Conservation (phyloP, 1,140 invertebrate genomes). For the Aplysia californica region DNA sequence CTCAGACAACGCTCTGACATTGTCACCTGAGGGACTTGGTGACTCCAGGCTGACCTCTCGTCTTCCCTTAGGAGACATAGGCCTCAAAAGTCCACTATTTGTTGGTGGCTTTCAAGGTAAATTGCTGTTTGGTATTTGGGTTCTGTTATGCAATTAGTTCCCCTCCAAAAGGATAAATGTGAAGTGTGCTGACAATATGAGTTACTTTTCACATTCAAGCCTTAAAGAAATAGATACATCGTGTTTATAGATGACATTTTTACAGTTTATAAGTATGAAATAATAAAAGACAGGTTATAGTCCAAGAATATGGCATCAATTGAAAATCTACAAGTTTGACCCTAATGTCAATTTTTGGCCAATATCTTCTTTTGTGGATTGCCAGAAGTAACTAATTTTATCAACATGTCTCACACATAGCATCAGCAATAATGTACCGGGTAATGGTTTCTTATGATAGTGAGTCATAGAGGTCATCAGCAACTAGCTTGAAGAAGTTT, state of each 20-base stretch:
- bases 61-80: conserved; percentile 30
- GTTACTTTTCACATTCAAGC: not conserved
- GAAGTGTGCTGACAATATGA: not conserved
- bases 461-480: no score
- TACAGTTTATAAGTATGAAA: not conserved
- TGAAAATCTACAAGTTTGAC: no score
- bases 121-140: not conserved
- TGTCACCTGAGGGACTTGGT: conserved; percentile 81
- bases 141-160: not conserved
- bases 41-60: conserved; percentile 39
- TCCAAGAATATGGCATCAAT: no score
- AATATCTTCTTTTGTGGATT: no score
- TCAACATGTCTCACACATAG: no score
- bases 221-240: not conserved
- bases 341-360: no score
- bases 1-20: conserved; percentile 73
- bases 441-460: no score
- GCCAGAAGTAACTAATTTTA: no score
- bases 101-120: conserved; percentile 88
- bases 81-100: conserved; percentile 75
- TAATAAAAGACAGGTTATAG: not conserved
- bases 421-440: no score
- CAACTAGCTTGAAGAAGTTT: no score
- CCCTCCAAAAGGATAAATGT: not conserved
- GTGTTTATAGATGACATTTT: not conserved